Evolutionary conservation across 2,888 invertebrate species (phyloP), one percentile per base, ranked within the genome.

Genomic region (Cancer borealis): DNA sequence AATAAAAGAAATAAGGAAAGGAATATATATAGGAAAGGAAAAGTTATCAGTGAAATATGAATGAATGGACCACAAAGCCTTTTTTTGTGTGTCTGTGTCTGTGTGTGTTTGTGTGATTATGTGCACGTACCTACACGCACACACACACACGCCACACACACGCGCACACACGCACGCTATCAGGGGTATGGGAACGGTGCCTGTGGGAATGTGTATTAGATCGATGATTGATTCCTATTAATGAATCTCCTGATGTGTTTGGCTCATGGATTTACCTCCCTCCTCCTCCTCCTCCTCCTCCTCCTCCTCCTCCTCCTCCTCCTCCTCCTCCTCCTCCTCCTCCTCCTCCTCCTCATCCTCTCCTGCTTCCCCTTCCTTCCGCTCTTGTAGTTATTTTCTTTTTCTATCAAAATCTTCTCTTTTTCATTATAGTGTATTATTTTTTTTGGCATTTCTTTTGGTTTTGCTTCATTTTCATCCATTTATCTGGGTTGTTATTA

Each of bases 211-310:
- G 92, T 88, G 87, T 60, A 87, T 21, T 49, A 21, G 92, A 60
- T 92, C 92, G 92, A 92, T 54, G 60, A 92, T 92, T 92, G 92
- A 92, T 88, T 88, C 87, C 45, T 45, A 45, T 45, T 92, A 92
- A 92, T 92, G 54, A 92, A 54, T 45, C 79, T 47, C n/a, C 21
- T 79, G 79, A 79, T 79, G 92, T 91, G 91, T 91, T 66, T 21
- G 45, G 39, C 54, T 30, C 47, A 60, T 88, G 47, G 91, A 66
- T 60, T 60, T 30, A 26, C 30, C 30, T 30, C n/a, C 17, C 47
- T 54, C 89, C 49, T 17, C 89, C 49, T 54, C 26, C 89, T n/a
- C 89, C 89, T 54, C 54, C 39, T 87, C 89, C 5, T 54, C 5
- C 49, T 54, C 49, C 54, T 91, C 73, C 39, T 47, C 26, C n/a